Evolutionary conservation across 1,140 invertebrate species (phyloP).

Genomic region (Monomorium pharaonis): DNA sequence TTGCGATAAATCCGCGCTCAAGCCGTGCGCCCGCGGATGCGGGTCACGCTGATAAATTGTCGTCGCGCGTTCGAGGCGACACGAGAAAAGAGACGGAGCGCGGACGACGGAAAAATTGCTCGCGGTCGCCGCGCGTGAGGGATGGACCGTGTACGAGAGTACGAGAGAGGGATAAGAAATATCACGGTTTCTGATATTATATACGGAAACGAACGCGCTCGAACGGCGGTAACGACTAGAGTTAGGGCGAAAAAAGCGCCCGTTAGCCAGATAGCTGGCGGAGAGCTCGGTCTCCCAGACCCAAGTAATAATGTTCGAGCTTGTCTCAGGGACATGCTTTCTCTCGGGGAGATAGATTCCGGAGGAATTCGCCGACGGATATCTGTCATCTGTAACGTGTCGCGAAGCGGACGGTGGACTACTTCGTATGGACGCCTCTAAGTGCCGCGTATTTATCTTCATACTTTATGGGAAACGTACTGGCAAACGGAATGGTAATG

Average conservation of each 20-base stretch:
- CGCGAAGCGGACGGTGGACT: not conserved
- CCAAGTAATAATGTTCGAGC: constrained; percentile 32
- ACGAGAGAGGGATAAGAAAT: constrained; percentile 25
- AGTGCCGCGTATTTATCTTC: constrained; percentile 19
- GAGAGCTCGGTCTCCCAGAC: not conserved
- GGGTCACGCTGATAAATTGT: constrained; percentile 57
- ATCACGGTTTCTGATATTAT: constrained; percentile 42
- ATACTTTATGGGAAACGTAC: not conserved
- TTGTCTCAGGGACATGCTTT: constrained; percentile 36
- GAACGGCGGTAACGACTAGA: constrained; percentile 17
- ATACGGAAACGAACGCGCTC: constrained; percentile 39
- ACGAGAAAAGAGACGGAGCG: constrained; percentile 48
- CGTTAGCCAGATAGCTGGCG: constrained; percentile 8
- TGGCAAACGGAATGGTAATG: not conserved
- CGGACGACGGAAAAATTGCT: constrained; percentile 43
- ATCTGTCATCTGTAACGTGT: constrained; percentile 41
- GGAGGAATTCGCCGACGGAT: constrained; percentile 10
- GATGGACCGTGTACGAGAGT: not conserved
- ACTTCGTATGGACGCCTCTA: not conserved
- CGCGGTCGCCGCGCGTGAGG: not conserved
- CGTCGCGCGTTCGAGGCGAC: constrained; percentile 52
- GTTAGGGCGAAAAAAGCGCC: constrained; percentile 19
- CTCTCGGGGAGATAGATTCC: constrained; percentile 37
- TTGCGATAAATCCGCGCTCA: constrained; percentile 55
- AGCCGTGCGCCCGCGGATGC: constrained; percentile 49